Base-by-base conservation (phyloP, 2,113 vertebrate genomes). In the Sialia sialis region DNA sequence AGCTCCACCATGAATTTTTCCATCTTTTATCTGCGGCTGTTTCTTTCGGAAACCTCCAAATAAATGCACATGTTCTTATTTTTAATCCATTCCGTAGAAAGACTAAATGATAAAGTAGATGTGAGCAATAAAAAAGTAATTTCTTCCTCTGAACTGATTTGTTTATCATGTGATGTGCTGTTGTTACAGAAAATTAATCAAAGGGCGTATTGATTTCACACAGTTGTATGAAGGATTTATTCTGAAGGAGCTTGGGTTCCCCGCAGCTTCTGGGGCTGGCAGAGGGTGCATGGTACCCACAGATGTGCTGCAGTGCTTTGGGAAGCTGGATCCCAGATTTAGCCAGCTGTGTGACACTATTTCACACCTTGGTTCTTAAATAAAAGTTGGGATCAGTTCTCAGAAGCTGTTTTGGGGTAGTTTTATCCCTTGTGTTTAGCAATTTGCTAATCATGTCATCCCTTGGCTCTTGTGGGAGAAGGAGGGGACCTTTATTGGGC, bases 131-230 rank as follows among this genome's bases (percentile, higher is more conserved):
- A 87, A 75, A 85, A 93, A 72, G 63, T 63, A 4, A 59, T 92
- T 59, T 80, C 58, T 72, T 83, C 70, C 74, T 78, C 52, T 11
- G 52, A 80, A 87, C 70, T 27, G 54, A 49, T 90, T 87, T 4
- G 29, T 96, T 96, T 92, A 55, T 85, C 38, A 13, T 36, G 38
- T 41, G 63, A 29, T 80, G 56, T 83, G 84, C 62, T 80, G 11
- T 64, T 89, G 67, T 94, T 92, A 92, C 60, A 85, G 76, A 90
- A 92, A 89, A 87, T 89, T 75, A 90, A 84, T 87, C 23, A 39
- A 84, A 94, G 74, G 56, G 51, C 38, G 34, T 72, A 44, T 89
- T 85, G 87, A 96, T 95, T 92, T 95, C 83, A 70, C 60, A 30
- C 12, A 13, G 30, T 81, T 73, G 51, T 55, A 29, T 49, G 36